Conservation (phyloP, 2,888 invertebrate species). For the Nemotelus nigrinus region DNA sequence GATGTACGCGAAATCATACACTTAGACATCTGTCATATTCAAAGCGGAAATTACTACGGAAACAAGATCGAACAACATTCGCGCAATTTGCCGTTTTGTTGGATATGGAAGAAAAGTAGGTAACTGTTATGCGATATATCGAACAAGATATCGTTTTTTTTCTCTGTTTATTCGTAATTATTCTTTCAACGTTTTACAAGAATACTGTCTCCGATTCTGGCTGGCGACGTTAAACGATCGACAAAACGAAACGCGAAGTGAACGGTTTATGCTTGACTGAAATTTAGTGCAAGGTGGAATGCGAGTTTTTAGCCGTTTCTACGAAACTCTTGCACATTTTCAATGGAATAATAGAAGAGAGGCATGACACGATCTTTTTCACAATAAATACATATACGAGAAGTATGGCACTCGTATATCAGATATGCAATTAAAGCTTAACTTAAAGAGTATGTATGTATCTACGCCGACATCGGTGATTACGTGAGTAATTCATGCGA, state of each 20-base stretch:
- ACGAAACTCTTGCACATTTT: slow-evolving; percentile 20
- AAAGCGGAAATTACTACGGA: too few relatives aligned
- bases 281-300: slow-evolving; percentile 29
- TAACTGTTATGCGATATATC: neutral
- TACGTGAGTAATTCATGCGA: too few relatives aligned
- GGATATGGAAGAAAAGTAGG: neutral
- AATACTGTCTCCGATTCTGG: too few relatives aligned
- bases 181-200: too few relatives aligned
- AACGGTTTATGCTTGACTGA: slow-evolving; percentile 37
- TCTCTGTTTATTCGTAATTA: too few relatives aligned
- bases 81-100: neutral
- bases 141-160: too few relatives aligned
- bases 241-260: too few relatives aligned
- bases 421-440: slow-evolving; percentile 14
- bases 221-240: too few relatives aligned
- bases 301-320: slow-evolving; percentile 24
- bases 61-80: neutral
- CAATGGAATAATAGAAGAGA: neutral
- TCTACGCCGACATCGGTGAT: neutral
- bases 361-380: slow-evolving; percentile 26
- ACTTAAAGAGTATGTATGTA: neutral
- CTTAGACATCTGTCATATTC: too few relatives aligned
- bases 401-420: neutral
- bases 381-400: neutral
- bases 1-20: too few relatives aligned